Percentiles rank a stretch among this genome's conserved stretches.
These are phyloP conservation scores for Labia minor DNA, from an alignment of 2,888 invertebrate species.

Conservation along the genomic window DNA sequence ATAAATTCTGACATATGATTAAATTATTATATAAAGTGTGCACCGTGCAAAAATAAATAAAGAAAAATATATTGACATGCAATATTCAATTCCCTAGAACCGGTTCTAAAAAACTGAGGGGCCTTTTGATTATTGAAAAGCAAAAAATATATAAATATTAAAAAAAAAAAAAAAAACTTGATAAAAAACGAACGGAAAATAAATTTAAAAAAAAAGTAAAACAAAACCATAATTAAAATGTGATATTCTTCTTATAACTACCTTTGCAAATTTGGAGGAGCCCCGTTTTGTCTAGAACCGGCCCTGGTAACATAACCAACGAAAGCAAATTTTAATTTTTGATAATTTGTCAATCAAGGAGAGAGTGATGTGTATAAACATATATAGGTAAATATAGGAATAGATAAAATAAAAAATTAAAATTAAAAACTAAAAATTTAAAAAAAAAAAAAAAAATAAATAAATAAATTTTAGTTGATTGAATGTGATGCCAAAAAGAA, in stretches of 20 bases:
- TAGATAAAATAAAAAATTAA: no score
- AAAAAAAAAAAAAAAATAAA: not conserved
- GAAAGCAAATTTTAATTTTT: not conserved
- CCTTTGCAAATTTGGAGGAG: slow-evolving; percentile 13
- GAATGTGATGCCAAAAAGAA: not conserved
- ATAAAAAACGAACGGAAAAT: no score
- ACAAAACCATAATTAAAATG: not conserved
- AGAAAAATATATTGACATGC: not conserved
- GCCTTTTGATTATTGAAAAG: not conserved
- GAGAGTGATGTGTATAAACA: no score
- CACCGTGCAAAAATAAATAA: not conserved
- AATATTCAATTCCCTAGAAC: not conserved
- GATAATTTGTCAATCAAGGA: no score
- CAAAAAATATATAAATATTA: not conserved
- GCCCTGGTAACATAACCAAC: slow-evolving; percentile 2
- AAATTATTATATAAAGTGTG: no score
- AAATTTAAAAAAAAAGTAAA: not conserved
- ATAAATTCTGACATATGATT: no score
- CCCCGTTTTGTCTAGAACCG: slow-evolving; percentile 8
- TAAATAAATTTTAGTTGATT: not conserved
- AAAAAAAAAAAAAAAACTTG: no score
- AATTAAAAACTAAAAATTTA: not conserved
- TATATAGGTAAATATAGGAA: no score
- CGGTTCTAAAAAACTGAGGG: not conserved
- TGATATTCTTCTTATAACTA: not conserved